Base-by-base conservation (phyloP, 2,113 vertebrate genomes). In the Tychaedon coryphoeus region DNA sequence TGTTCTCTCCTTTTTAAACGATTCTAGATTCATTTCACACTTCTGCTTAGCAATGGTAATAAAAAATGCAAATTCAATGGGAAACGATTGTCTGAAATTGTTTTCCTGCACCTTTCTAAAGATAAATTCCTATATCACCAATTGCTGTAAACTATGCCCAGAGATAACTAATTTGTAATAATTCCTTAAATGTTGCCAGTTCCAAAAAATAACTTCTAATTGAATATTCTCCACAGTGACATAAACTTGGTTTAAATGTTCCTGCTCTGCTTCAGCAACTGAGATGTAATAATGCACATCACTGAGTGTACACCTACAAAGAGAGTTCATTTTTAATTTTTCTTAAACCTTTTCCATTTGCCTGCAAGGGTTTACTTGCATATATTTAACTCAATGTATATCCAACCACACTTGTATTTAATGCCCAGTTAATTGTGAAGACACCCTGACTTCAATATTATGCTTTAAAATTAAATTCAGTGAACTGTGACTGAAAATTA, bases 401-500 rank as follows among this genome's bases (percentile, higher is more conserved):
- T 94, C 93, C 92, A 71, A 81, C 48, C 53, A 78, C 57, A 38
- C 97, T 97, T 97, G 72, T 56, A 97, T 97, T 93, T 79, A 95
- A 92, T 95, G 91, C 83, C 62, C 96, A 96, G 96, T 96, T 97
- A 97, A 95, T 97, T 96, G 86, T 94, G 92, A 95, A 96, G 79
- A 91, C 95, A 97, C 77, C 60, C 96, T 93, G 72, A 94, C 86
- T 97, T 97, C 47, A 94, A 38, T 96, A 93, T 96, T 96, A 50
- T 90, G 47, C 80, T 96, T 97, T 97, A 91, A 97, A 97, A 97
- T 94, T 97, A 96, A 88, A 51, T 96, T 84, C 6, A 25, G 65
- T 96, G 83, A 97, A 93, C 88, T 95, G 56, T 93, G 74, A 94
- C 90, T 92, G 60, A 96, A 97, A 96, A 96, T 95, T 4, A 87